Conservation (phyloP, 2,888 invertebrate species). For the Pycnomerus fuliginosus region DNA sequence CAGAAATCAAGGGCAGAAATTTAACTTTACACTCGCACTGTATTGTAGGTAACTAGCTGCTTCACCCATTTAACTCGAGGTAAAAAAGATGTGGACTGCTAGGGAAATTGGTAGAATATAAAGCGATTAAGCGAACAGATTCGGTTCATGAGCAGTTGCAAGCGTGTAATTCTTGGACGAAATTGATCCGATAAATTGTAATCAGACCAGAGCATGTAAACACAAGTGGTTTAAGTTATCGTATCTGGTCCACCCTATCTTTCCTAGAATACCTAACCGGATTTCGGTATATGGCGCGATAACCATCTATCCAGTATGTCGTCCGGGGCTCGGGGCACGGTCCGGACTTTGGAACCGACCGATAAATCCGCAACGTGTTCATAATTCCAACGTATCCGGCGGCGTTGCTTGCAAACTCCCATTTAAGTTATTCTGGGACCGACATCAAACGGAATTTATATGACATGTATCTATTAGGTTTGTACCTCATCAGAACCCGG, state of each 20-base stretch:
- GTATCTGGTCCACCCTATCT: slow-evolving; percentile 6
- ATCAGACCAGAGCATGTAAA: slow-evolving; percentile 8
- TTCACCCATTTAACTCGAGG: no score
- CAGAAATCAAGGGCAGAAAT: no score
- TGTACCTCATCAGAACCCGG: slow-evolving; percentile 17
- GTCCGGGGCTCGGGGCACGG: slow-evolving; percentile 5
- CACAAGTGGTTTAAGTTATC: slow-evolving; percentile 7
- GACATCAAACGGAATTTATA: slow-evolving; percentile 32
- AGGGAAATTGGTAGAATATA: no score
- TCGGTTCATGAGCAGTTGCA: no score
- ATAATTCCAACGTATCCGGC: slow-evolving; percentile 18
- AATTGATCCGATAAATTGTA: slow-evolving; percentile 6
- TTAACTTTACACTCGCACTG: no score
- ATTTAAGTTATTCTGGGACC: slow-evolving; percentile 28
- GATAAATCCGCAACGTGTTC: slow-evolving; percentile 25
- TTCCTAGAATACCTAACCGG: slow-evolving; percentile 8
- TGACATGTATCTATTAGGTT: slow-evolving; percentile 34
- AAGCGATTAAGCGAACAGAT: no score
- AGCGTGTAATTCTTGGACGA: no score
- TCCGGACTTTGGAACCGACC: slow-evolving; percentile 12
- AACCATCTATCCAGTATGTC: slow-evolving; percentile 11
- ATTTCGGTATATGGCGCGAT: slow-evolving; percentile 5
- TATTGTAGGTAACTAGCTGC: no score
- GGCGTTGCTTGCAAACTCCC: slow-evolving; percentile 21
- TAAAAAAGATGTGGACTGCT: no score